Percentiles rank a stretch among this genome's conserved stretches.
phyloP scores from a whole-genome alignment of 2,113 vertebrate genomes.

The Nothoprocta perdicaria region DNA sequence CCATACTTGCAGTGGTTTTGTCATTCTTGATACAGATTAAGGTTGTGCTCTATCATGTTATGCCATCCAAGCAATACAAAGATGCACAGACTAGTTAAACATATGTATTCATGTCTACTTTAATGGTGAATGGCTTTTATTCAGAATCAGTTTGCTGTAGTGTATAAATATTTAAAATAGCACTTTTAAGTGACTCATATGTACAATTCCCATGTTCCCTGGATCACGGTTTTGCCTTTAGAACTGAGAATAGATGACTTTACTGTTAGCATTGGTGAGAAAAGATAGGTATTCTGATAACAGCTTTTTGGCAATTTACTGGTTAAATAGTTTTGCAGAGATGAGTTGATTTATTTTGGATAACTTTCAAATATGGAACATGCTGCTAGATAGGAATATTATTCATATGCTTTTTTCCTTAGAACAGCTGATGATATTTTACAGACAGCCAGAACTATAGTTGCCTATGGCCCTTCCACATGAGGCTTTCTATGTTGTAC shows the following conservation, averaged over 20 bases:
- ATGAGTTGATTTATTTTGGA: background rate
- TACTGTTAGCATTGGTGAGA: background rate
- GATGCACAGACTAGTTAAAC: background rate
- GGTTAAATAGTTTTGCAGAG: background rate
- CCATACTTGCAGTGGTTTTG: background rate
- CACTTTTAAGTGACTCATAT: background rate
- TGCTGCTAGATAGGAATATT: background rate
- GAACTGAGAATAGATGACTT: background rate
- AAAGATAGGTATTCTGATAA: background rate
- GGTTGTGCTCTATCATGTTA: background rate
- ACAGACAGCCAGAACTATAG: background rate
- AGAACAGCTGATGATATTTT: slow-evolving; percentile 5
- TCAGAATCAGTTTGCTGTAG: background rate
- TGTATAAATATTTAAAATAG: background rate
- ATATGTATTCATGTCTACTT: background rate
- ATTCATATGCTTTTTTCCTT: background rate
- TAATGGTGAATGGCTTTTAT: background rate
- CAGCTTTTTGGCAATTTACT: background rate
- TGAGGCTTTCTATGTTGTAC: background rate
- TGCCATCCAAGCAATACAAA: background rate
- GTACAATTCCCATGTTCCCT: background rate
- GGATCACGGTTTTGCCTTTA: background rate
- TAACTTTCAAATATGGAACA: background rate
- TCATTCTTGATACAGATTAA: background rate
- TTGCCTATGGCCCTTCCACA: background rate